phyloP scores from a whole-genome alignment of 2,113 vertebrate genomes.

The Copsychus sechellarum region DNA sequence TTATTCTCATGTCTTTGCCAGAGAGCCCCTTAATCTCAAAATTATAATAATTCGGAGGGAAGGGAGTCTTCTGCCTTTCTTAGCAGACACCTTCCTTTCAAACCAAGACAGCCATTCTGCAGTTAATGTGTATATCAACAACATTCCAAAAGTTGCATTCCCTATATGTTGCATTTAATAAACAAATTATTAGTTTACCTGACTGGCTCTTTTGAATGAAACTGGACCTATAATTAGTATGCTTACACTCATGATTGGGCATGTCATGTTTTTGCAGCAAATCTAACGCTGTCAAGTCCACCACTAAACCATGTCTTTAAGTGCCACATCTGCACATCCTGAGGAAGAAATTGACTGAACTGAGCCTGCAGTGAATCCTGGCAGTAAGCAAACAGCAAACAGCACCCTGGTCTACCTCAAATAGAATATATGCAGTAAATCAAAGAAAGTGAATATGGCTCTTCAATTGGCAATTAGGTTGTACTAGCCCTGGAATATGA shows the following conservation, averaged over 20 bases:
- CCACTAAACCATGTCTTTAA: neutral
- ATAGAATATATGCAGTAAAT: neutral
- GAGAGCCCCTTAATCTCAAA: neutral
- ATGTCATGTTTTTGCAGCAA: neutral
- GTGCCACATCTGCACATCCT: neutral
- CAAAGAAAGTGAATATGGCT: neutral
- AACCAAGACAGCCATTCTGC: neutral
- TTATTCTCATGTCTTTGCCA: neutral
- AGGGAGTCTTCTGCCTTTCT: neutral
- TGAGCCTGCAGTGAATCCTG: neutral
- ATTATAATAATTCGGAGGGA: neutral
- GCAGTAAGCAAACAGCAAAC: neutral
- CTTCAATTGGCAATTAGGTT: fast-evolving
- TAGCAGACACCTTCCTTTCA: neutral
- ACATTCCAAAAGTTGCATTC: neutral
- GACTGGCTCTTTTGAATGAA: neutral
- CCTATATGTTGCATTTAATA: neutral
- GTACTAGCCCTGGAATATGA: neutral
- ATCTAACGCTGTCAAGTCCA: neutral
- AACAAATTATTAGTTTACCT: neutral
- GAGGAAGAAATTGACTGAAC: neutral
- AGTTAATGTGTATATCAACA: neutral
- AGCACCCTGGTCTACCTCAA: neutral
- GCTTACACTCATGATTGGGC: neutral
- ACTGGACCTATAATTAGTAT: neutral